A percentile compares a stretch with the other conserved stretches of the same genome.
phyloP scores from a whole-genome alignment of 2,797 vertebrate species.

The Cynopterus sphinx region DNA sequence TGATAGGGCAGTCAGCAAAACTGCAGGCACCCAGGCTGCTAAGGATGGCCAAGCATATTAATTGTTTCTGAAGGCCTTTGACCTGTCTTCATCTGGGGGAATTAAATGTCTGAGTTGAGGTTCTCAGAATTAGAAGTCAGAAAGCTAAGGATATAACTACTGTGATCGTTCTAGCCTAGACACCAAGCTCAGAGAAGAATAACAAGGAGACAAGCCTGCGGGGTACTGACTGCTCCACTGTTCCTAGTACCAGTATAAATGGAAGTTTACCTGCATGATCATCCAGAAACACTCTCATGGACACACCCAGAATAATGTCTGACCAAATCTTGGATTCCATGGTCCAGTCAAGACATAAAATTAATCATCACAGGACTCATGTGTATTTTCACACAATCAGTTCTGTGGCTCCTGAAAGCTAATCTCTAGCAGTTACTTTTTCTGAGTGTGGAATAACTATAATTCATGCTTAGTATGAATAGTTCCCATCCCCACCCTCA shows the following conservation, averaged over 20 bases:
- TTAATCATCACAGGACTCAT: neutral
- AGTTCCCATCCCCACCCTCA: neutral
- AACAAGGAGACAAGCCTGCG: neutral
- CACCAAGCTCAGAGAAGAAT: neutral
- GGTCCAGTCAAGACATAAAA: neutral
- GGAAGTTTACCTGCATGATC: neutral
- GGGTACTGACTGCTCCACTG: neutral
- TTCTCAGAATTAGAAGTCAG: neutral
- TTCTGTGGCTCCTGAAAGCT: neutral
- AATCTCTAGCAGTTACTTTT: neutral
- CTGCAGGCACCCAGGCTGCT: neutral
- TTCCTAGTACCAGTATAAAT: neutral
- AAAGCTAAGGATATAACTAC: neutral
- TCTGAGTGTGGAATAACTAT: neutral
- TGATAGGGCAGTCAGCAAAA: slow-evolving; percentile 23
- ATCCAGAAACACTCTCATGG: neutral
- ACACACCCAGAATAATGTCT: neutral
- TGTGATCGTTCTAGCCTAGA: neutral
- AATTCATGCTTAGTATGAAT: neutral
- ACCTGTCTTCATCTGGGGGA: neutral
- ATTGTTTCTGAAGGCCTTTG: neutral
- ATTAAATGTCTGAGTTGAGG: neutral
- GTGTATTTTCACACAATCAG: neutral
- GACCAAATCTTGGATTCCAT: neutral
- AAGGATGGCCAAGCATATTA: slow-evolving; percentile 8